These are phyloP conservation scores for Diplodus sargus DNA, from an alignment of 2,797 vertebrate genomes.

Conservation along the genomic window DNA sequence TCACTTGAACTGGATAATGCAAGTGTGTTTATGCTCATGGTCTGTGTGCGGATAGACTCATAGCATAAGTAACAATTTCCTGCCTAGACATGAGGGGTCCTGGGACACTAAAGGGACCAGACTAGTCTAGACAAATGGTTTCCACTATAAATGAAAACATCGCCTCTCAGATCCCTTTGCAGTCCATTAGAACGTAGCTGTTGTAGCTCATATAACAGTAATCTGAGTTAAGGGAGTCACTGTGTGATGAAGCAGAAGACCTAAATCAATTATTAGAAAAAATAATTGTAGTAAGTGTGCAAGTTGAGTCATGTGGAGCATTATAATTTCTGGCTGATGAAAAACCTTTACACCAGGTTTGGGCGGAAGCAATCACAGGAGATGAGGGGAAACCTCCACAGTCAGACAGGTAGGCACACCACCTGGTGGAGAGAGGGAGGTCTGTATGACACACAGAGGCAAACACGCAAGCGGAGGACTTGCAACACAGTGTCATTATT, in stretches of 20 bases:
- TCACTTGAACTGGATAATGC: constrained; percentile 43
- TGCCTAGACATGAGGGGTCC: constrained; percentile 73
- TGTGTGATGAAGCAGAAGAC: constrained; percentile 6
- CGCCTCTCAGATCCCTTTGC: constrained; percentile 9
- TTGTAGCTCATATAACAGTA: constrained; percentile 17
- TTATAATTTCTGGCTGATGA: constrained; percentile 13
- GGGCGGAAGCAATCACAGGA: constrained; percentile 59
- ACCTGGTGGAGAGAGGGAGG: constrained; percentile 61
- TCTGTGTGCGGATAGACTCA: constrained; percentile 55
- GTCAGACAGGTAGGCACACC: constrained; percentile 63
- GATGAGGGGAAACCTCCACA: constrained; percentile 49
- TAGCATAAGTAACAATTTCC: constrained; percentile 75
- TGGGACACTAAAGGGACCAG: constrained; percentile 55
- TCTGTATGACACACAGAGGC: constrained; percentile 47
- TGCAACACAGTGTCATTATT: constrained; percentile 55
- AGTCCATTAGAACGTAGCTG: constrained; percentile 11
- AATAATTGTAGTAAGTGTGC: constrained; percentile 7
- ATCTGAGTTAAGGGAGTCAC: constrained; percentile 4
- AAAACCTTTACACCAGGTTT: constrained; percentile 24
- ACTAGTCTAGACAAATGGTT: constrained; percentile 74
- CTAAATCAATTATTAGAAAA: constrained; percentile 34
- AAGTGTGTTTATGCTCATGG: constrained; percentile 47
- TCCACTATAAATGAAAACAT: constrained; percentile 69
- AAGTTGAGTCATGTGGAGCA: constrained; percentile 58
- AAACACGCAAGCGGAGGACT: constrained; percentile 1